These are phyloP conservation scores for Ceyx melanurus DNA, from an alignment of 2,113 vertebrate genomes.

Conservation along the genomic window DNA sequence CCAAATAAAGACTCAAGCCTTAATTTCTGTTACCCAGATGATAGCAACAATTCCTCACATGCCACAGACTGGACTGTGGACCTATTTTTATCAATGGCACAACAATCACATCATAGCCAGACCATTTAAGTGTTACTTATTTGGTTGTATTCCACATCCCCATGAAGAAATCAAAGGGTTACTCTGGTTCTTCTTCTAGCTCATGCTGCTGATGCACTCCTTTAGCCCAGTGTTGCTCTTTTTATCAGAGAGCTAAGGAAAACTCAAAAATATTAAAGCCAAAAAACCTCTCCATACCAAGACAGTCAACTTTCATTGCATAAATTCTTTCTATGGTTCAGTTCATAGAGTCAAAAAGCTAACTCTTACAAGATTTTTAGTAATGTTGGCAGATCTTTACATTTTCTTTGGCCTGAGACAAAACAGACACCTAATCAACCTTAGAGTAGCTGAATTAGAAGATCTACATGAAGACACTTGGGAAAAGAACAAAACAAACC, in stretches of 20 bases:
- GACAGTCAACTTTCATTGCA: neutral
- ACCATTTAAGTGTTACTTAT: neutral
- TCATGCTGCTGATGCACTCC: neutral
- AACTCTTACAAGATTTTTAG: neutral
- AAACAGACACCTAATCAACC: neutral
- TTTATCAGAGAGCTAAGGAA: neutral
- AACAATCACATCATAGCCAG: neutral
- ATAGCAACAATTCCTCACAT: conserved; percentile 4
- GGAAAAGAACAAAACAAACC: neutral
- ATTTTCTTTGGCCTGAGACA: neutral
- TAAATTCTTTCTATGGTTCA: neutral
- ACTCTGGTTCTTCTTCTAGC: neutral
- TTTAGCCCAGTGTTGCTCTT: neutral
- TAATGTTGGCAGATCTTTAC: neutral
- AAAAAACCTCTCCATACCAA: neutral
- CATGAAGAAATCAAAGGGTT: neutral
- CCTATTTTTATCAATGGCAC: conserved; percentile 32
- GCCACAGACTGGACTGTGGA: neutral
- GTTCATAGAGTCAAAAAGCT: neutral
- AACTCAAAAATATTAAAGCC: neutral
- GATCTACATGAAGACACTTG: neutral
- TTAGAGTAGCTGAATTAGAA: neutral
- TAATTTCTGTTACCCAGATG: conserved; percentile 31
- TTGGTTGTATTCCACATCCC: neutral
- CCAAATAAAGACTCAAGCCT: conserved; percentile 26